Evolutionary conservation across 2,888 invertebrate genomes (phyloP).

Genomic region (Lissocephala sabroskyi): DNA sequence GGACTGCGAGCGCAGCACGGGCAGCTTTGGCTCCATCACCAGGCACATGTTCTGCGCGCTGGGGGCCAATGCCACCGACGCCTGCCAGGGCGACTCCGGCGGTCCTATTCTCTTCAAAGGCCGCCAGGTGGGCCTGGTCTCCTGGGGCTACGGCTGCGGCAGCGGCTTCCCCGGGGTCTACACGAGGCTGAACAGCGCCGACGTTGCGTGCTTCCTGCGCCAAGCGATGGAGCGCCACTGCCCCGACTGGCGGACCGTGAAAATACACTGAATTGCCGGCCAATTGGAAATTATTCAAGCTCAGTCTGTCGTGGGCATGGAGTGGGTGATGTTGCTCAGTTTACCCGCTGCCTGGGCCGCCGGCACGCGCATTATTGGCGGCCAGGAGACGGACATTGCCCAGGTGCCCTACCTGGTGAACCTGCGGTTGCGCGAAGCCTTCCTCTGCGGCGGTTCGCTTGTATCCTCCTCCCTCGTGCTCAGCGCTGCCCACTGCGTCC

Average conservation of each 20-base stretch:
- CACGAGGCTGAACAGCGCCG: slow-evolving; percentile 74
- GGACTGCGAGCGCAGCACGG: slow-evolving; percentile 18
- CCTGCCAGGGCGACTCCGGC: slow-evolving; percentile 64
- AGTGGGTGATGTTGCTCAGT: slow-evolving; percentile 16
- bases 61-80: slow-evolving; percentile 31
- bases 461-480: slow-evolving; percentile 53
- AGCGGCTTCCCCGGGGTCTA: slow-evolving; percentile 83
- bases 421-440: slow-evolving; percentile 45
- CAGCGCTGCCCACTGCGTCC: slow-evolving; percentile 67
- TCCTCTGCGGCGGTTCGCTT: slow-evolving; percentile 67
- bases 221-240: slow-evolving; percentile 12
- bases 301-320: slow-evolving; percentile 31
- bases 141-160: slow-evolving; percentile 69
- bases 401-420: slow-evolving; percentile 62
- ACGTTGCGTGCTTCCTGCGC: slow-evolving; percentile 24
- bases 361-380: slow-evolving; percentile 50
- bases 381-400: slow-evolving; percentile 44
- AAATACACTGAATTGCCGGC: slow-evolving; percentile 6
- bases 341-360: too few species aligned
- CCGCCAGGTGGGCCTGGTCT: slow-evolving; percentile 78
- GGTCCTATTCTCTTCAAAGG: slow-evolving; percentile 44
- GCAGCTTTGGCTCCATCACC: slow-evolving; percentile 14
- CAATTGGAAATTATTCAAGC: not conserved
- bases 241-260: not conserved
- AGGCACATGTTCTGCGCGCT: slow-evolving; percentile 53